phyloP scores from a whole-genome alignment of 2,113 vertebrate genomes.

The Apteryx owenii region DNA sequence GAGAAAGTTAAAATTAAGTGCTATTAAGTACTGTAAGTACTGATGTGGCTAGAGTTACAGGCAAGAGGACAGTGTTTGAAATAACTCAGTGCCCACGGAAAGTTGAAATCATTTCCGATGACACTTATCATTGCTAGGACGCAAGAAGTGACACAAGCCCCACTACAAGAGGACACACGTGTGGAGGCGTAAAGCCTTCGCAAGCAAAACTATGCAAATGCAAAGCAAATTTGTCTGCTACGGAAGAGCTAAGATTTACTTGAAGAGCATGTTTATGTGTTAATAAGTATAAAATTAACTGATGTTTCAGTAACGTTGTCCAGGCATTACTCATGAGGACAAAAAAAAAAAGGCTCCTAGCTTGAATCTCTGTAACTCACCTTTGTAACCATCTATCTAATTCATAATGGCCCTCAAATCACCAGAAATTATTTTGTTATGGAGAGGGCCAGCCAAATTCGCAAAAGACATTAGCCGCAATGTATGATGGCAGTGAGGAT shows the following conservation, averaged over 20 bases:
- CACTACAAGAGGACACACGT: fast-evolving
- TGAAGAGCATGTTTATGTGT: too few relatives aligned
- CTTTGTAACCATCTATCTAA: background rate
- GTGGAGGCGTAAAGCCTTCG: background rate
- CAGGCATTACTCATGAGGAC: background rate
- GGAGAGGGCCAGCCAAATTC: background rate
- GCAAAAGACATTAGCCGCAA: too few relatives aligned
- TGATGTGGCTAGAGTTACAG: fast-evolving
- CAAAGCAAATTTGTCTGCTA: background rate
- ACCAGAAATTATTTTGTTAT: background rate
- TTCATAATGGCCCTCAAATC: background rate
- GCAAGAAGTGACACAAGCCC: fast-evolving
- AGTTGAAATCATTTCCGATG: fast-evolving
- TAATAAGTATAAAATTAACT: background rate
- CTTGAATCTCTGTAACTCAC: background rate
- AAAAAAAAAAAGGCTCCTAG: background rate
- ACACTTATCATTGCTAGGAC: background rate
- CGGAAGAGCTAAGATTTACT: fast-evolving
- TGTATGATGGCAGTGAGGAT: too few relatives aligned
- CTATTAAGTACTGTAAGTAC: too few relatives aligned
- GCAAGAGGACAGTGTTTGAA: fast-evolving
- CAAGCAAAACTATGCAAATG: background rate
- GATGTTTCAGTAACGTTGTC: background rate
- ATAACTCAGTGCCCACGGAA: fast-evolving
- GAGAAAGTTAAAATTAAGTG: background rate